Evolutionary conservation across 1,140 invertebrate species (phyloP).

Genomic region (Mya arenaria): DNA sequence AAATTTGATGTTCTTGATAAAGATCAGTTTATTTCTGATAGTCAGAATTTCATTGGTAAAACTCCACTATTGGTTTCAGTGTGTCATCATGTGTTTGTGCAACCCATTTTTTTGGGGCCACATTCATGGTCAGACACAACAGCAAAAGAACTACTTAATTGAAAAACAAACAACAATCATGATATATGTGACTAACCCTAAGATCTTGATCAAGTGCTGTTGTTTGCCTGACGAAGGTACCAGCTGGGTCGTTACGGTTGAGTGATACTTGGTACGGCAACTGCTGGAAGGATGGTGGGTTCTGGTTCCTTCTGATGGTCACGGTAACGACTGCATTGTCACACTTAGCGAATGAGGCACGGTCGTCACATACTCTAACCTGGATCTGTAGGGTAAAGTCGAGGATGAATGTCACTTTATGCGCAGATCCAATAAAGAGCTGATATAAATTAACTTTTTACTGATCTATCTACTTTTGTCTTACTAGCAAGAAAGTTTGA

Average conservation of each 20-base stretch:
- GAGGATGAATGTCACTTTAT: not conserved
- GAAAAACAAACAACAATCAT: not conserved
- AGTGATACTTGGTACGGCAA: not conserved
- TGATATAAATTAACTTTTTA: not conserved
- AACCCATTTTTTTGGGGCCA: no score
- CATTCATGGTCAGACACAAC: no score
- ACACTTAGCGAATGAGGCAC: slow-evolving; percentile 18
- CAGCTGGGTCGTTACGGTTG: not conserved
- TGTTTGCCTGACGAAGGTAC: slow-evolving; percentile 31
- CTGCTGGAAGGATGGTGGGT: slow-evolving; percentile 13
- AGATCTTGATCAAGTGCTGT: slow-evolving; percentile 13
- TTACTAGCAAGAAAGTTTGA: not conserved
- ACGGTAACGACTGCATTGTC: slow-evolving; percentile 29
- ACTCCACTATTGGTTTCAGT: no score
- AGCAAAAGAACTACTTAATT: no score
- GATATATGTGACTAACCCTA: slow-evolving; percentile 9
- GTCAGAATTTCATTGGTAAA: no score
- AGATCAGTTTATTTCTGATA: no score
- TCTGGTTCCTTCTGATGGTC: slow-evolving; percentile 2
- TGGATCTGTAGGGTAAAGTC: not conserved
- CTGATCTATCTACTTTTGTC: not conserved
- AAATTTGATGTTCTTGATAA: no score
- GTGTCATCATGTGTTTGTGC: no score
- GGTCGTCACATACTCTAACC: slow-evolving; percentile 40
- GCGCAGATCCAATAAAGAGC: no score